A percentile compares a stretch with the other conserved stretches of the same genome.
phyloP scores from a whole-genome alignment of 2,888 invertebrate genomes.

The Aphelenchoides bicaudatus region DNA sequence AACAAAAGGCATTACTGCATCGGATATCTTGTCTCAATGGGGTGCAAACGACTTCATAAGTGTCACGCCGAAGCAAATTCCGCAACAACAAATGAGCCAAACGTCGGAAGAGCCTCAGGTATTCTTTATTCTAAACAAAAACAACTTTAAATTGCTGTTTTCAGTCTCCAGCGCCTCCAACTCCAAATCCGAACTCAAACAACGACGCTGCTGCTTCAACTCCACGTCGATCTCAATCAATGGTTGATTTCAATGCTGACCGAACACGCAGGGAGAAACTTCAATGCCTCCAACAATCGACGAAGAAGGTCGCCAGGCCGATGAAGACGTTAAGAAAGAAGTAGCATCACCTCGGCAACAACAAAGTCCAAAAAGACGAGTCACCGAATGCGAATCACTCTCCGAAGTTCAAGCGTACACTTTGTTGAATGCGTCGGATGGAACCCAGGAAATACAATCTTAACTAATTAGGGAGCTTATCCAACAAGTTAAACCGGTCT shows the following conservation, averaged over 20 bases:
- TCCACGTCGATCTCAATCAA: constrained; percentile 35
- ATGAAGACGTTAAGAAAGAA: constrained; percentile 14
- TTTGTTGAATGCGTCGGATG: constrained; percentile 28
- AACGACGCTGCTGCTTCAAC: constrained; percentile 22
- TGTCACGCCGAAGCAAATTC: too few relatives aligned
- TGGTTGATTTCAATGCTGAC: constrained; percentile 31
- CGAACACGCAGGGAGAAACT: constrained; percentile 17
- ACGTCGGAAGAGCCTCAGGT: too few relatives aligned
- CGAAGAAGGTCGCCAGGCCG: constrained; percentile 28
- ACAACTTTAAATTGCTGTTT: too few relatives aligned
- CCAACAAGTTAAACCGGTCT: too few relatives aligned
- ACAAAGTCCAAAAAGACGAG: constrained; percentile 31
- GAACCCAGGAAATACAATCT: constrained; percentile 33
- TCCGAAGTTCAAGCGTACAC: constrained; percentile 40
- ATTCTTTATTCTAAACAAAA: too few relatives aligned
- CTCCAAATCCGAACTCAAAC: too few relatives aligned
- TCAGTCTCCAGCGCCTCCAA: too few relatives aligned
- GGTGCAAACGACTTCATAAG: constrained; percentile 39
- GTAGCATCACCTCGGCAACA: constrained; percentile 14
- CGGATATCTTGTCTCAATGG: constrained; percentile 44
- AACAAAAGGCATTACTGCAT: constrained; percentile 43
- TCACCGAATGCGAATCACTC: constrained; percentile 29
- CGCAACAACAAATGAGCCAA: too few relatives aligned
- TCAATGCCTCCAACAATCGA: constrained; percentile 38
- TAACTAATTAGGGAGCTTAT: too few relatives aligned